These are phyloP conservation scores for Aphidoletes aphidimyza DNA, from an alignment of 2,888 invertebrate genomes.

Conservation along the genomic window DNA sequence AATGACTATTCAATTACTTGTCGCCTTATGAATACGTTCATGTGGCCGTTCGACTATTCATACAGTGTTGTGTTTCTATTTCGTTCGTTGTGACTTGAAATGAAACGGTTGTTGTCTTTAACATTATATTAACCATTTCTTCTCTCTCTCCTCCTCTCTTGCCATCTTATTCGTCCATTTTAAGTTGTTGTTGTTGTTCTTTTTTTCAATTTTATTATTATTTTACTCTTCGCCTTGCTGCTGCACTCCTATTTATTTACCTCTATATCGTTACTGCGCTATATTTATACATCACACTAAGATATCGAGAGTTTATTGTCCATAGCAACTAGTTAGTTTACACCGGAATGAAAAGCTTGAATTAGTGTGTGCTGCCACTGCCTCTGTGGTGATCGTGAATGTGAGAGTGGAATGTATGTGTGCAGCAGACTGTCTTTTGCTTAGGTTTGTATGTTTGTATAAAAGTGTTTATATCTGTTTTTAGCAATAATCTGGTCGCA, in stretches of 20 bases:
- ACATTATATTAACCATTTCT: background rate
- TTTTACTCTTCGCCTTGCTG: background rate
- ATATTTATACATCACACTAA: slow-evolving; percentile 2
- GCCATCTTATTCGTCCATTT: background rate
- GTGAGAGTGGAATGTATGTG: too few species aligned
- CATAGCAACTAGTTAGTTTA: slow-evolving; percentile 38
- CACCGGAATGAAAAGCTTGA: slow-evolving; percentile 8
- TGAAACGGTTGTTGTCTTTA: background rate
- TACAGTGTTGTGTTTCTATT: background rate
- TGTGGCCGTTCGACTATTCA: background rate
- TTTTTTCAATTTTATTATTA: too few species aligned
- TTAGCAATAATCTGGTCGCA: background rate
- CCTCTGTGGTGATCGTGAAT: too few species aligned
- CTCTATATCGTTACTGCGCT: slow-evolving; percentile 16
- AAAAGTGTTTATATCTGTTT: background rate
- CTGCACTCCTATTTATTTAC: background rate
- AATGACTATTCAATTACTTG: slow-evolving; percentile 33
- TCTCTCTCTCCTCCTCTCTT: background rate
- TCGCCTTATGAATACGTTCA: slow-evolving; percentile 1
- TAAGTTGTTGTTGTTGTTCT: too few species aligned
- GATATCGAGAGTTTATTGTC: background rate
- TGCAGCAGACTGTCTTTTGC: too few species aligned
- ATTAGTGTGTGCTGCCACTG: background rate
- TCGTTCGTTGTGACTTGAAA: background rate
- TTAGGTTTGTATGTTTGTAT: too few species aligned